Conservation (phyloP, 2,113 vertebrate species). For the Andinoacara biseriatus region DNA sequence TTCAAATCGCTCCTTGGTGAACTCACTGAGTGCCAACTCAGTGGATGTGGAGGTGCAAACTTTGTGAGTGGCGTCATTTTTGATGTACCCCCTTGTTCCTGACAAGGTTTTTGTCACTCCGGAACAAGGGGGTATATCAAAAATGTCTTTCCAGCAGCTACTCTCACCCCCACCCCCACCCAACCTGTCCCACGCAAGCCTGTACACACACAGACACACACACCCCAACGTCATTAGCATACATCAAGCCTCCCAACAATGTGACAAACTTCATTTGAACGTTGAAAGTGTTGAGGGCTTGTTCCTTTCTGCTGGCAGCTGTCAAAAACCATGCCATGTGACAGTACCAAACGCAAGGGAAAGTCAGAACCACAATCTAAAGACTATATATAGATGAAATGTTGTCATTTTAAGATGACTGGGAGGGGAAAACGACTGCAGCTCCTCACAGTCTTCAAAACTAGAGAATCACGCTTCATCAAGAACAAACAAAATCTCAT, state of each 20-base stretch:
- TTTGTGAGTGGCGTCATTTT: conserved; percentile 74
- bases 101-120: conserved; percentile 78
- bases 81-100: conserved; percentile 76
- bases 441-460: conserved; percentile 69
- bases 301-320: conserved; percentile 83
- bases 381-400: conserved; percentile 85
- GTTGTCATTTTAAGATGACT: conserved; percentile 80
- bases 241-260: conserved; percentile 76
- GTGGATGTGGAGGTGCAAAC: conserved; percentile 68
- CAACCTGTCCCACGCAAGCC: conserved; percentile 35
- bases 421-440: conserved; percentile 59
- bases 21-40: conserved; percentile 56
- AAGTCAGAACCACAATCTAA: conserved; percentile 79
- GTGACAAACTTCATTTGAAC: conserved; percentile 81
- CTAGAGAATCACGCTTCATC: conserved; percentile 64
- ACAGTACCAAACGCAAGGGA: conserved; percentile 66
- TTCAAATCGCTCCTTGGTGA: conserved; percentile 69
- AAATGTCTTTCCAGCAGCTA: conserved; percentile 64
- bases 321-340: conserved; percentile 79
- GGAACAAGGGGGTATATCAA: conserved; percentile 58
- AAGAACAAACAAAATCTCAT: conserved; percentile 63
- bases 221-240: conserved; percentile 78
- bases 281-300: conserved; percentile 75
- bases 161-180: conserved; percentile 26
- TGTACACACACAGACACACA: conserved; percentile 32